Evolutionary conservation across 2,888 invertebrate genomes (phyloP), one percentile per base, ranked within the genome.

Genomic region (Thymelicus acteon): DNA sequence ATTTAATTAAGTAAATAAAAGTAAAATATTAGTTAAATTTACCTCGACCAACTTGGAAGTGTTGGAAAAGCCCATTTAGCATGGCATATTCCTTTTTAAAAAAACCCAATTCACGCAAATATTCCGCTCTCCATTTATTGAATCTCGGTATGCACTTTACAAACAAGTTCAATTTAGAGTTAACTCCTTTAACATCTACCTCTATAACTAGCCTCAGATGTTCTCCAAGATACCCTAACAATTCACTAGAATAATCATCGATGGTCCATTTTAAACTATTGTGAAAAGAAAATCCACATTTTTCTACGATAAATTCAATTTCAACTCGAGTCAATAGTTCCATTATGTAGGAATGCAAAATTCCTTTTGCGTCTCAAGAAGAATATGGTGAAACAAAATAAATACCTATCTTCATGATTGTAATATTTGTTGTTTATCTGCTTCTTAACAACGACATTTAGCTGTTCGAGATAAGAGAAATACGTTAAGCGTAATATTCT

Each of bases 141-240:
- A 90, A 90, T 71, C 85, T 86, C 0, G 96, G 96, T 67, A 95
- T 85, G 7, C 94, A 90, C 82, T 96, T 96, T 0, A 95, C 85
- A 78, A 96, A 96, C 73, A 95, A 94, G 24, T 80, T 81, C 0
- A 88, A 69, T n/a, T 80, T 76, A 0, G 80, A 76, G 44, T 0
- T 70, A 75, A 6, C 71, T 37, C 77, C 81, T 31, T 80, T 71
- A 2, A 60, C 58, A 63, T 84, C 79, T 8, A 83, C 82, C 67
- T 82, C 75, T 49, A 90, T 75, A 44, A 74, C 80, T 39, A 93
- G 76, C 67, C 82, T 86, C 10, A 92, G 77, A 77, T 93, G 91
- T 68, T 93, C 92, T 54, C 91, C 90, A 47, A 92, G 80, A 76
- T 89, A 89, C 10, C 92, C 93, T 24, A 91, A 78, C 3, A 90